Conservation (phyloP, 2,113 vertebrate genomes). For the Chloroceryle aenea region DNA sequence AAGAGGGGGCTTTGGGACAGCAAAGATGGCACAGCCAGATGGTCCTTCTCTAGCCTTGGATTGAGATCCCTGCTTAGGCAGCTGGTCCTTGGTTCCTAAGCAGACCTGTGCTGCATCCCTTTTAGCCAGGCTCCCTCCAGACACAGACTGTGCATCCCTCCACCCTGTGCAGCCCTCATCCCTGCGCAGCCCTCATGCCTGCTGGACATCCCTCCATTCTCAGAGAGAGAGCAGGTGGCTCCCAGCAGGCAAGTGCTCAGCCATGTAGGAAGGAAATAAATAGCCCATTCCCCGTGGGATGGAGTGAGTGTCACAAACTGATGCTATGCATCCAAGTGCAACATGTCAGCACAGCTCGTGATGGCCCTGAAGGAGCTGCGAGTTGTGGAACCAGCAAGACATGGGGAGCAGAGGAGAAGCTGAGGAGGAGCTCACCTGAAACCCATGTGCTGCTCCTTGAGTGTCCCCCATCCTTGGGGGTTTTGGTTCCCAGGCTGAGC, state of each 20-base stretch:
- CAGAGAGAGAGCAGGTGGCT: neutral
- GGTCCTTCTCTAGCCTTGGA: too few species aligned
- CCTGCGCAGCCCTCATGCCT: fast-evolving
- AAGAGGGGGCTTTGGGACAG: neutral
- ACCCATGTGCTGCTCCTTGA: fast-evolving
- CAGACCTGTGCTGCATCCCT: neutral
- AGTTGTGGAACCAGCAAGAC: neutral
- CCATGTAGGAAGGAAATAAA: neutral
- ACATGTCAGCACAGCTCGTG: fast-evolving
- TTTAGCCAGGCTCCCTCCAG: neutral
- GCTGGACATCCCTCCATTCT: fast-evolving
- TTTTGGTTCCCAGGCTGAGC: neutral
- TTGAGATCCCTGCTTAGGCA: neutral
- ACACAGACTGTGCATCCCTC: neutral
- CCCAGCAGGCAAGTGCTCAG: neutral
- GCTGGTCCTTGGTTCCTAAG: neutral
- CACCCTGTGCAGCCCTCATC: fast-evolving
- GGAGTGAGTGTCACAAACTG: neutral
- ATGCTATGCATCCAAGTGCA: fast-evolving
- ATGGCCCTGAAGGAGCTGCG: fast-evolving
- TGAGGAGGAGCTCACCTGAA: neutral
- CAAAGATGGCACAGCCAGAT: neutral
- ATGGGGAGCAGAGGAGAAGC: neutral
- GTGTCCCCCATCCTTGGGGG: neutral
- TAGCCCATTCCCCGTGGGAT: fast-evolving